Evolutionary conservation across 2,888 invertebrate genomes (phyloP).

Genomic region (Ophion ventricosus): DNA sequence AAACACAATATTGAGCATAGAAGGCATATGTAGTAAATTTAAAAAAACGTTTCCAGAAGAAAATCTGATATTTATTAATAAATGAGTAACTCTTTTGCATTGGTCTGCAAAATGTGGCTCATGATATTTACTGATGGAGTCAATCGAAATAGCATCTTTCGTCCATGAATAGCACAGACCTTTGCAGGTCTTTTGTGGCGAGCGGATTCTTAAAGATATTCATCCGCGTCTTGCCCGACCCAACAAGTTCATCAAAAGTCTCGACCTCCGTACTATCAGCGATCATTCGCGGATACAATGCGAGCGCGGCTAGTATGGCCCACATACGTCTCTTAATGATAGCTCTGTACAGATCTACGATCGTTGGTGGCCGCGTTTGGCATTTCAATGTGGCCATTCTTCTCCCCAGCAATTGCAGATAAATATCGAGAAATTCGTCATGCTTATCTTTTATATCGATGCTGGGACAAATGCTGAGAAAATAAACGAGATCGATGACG

Average conservation of each 20-base stretch:
- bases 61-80: background rate
- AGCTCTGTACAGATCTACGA: constrained; percentile 66
- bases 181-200: constrained; percentile 62
- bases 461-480: constrained; percentile 71
- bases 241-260: constrained; percentile 61
- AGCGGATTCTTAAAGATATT: constrained; percentile 71
- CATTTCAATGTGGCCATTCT: constrained; percentile 70
- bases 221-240: constrained; percentile 66
- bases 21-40: background rate
- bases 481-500: constrained; percentile 72
- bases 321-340: constrained; percentile 71
- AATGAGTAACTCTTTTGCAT: background rate
- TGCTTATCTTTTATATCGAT: constrained; percentile 67
- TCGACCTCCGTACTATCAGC: constrained; percentile 67
- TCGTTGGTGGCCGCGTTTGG: constrained; percentile 69
- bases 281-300: constrained; percentile 71
- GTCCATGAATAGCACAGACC: constrained; percentile 69
- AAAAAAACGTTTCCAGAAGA: background rate
- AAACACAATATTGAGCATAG: background rate
- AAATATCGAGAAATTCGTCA: constrained; percentile 68
- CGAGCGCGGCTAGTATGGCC: constrained; percentile 66
- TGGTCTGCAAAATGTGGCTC: background rate
- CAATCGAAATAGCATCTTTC: constrained; percentile 71
- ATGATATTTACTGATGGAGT: constrained; percentile 1
- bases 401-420: constrained; percentile 64